Evolutionary conservation across 2,113 vertebrate species (phyloP).

Genomic region (Megaceryle torquata): DNA sequence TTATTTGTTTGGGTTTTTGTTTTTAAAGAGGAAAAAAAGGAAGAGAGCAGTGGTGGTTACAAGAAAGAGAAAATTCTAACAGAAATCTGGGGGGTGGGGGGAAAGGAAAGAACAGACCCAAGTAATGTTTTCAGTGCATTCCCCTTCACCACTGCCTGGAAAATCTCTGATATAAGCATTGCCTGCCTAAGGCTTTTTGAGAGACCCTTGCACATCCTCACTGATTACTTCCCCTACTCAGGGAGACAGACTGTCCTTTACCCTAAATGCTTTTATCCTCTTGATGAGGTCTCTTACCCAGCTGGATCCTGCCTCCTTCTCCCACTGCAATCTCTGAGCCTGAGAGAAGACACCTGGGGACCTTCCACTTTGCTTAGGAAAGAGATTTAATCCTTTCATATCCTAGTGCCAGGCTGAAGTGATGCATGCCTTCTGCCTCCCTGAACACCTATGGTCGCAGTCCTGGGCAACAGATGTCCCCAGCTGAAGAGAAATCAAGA

Average conservation of each 20-base stretch:
- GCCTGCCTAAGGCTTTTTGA: slow-evolving; percentile 26
- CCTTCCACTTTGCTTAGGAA: slow-evolving; percentile 37
- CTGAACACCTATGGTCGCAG: background rate
- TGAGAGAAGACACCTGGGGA: slow-evolving; percentile 54
- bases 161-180: background rate
- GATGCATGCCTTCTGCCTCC: background rate
- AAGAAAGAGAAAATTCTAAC: background rate
- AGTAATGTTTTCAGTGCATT: background rate
- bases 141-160: background rate
- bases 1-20: background rate
- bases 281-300: slow-evolving; percentile 63
- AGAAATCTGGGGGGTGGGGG: background rate
- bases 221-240: slow-evolving; percentile 51
- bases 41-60: background rate
- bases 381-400: slow-evolving; percentile 37
- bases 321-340: slow-evolving; percentile 49
- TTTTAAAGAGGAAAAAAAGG: too few relatives aligned
- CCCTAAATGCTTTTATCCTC: slow-evolving; percentile 64
- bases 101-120: background rate
- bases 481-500: slow-evolving; percentile 32
- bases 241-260: slow-evolving; percentile 39
- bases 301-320: slow-evolving; percentile 56
- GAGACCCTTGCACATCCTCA: slow-evolving; percentile 30
- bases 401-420: background rate
- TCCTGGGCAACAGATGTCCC: background rate